Base-by-base conservation (phyloP, 2,888 invertebrate species). In the Cephus spinipes region DNA sequence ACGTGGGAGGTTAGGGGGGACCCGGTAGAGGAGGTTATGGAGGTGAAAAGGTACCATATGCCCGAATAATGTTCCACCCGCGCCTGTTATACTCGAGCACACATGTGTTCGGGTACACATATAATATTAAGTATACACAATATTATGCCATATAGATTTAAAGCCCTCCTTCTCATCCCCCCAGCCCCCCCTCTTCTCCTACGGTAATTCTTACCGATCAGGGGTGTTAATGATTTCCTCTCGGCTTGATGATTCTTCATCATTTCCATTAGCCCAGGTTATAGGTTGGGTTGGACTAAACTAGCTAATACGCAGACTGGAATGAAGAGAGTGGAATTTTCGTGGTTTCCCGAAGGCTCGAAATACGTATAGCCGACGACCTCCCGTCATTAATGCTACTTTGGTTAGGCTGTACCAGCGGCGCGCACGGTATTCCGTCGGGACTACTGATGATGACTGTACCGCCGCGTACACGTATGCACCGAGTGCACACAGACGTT, bases 361-460 rank as follows among this genome's bases (percentile, higher is more conserved):
- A 55, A 55, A 55, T 55, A 55, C 55, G 23, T 23, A 23, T 23
- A 23, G 55, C 55, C 55, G 55, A 23, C 55, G 23, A 55, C 55
- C 23, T 55, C 23, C 23, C 55, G 55, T 55, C 55, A 55, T 55
- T 55, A 55, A 55, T 55, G 55, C 23, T 55, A 23, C 55, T 55
- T 55, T 55, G 55, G 23, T 55, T 87, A 85, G 88, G 84, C 85
- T 87, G 88, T 85, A 85, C 82, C 85, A 79, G 80, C 71, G 81
- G 77, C 55, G 55, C 55, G 23, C 55, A 55, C 55, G 55, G 55
- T 55, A 55, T 55, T 55, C 55, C 55, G 55, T 74, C 76, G 80
- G 78, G 86, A 88, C 89, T 88, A 89, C 90, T 88, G 91, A 91
- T 89, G 91, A 91, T 91, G 91, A 91, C 90, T 91, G 89, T 89